phyloP scores from a whole-genome alignment of 2,888 invertebrate genomes.

The Lagria hirta region DNA sequence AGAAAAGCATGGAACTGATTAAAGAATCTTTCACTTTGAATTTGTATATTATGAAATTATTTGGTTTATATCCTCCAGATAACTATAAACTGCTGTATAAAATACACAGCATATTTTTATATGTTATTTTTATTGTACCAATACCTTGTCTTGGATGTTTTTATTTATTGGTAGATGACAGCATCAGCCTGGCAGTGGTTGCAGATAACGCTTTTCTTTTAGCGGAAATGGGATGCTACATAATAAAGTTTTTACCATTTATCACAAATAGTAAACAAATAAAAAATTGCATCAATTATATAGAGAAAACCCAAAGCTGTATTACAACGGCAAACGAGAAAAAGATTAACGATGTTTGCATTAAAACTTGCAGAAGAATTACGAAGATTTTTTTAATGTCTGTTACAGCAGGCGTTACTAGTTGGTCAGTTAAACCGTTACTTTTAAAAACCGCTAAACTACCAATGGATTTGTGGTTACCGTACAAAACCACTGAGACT shows the following conservation, averaged over 20 bases:
- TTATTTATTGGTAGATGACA: conserved; percentile 1
- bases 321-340: too few relatives aligned
- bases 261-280: conserved; percentile 1
- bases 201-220: conserved; percentile 1
- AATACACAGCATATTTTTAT: too few relatives aligned
- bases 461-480: conserved; percentile 10
- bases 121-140: conserved; percentile 4
- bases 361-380: neutral
- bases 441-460: conserved; percentile 2
- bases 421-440: conserved; percentile 5
- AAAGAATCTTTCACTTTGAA: conserved; percentile 4
- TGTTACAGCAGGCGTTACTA: neutral
- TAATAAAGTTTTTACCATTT: conserved; percentile 5
- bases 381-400: conserved; percentile 5
- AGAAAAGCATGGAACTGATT: conserved; percentile 6
- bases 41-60: neutral
- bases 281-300: conserved; percentile 5
- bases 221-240: conserved; percentile 4
- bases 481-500: conserved; percentile 1
- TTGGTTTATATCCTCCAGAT: conserved; percentile 1
- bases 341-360: conserved; percentile 7
- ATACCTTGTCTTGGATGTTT: neutral
- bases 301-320: neutral
- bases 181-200: neutral
- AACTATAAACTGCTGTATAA: neutral